A percentile compares a stretch with the other conserved stretches of the same genome.
Evolutionary conservation across 2,888 invertebrate species (phyloP).

Genomic region (Dynastes maya): DNA sequence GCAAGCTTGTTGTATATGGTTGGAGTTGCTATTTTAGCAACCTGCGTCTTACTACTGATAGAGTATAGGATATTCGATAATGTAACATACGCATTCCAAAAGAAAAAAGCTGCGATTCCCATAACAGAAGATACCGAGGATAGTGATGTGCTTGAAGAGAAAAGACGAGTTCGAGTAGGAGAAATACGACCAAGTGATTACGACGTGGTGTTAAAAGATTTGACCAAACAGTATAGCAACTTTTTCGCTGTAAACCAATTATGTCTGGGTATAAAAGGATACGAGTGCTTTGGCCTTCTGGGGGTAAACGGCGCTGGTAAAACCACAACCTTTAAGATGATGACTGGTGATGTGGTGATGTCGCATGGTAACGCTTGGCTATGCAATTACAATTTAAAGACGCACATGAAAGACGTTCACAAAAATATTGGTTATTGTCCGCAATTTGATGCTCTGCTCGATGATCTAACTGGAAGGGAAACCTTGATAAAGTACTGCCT

Average conservation of each 20-base stretch:
- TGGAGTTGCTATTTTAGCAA: constrained; percentile 74
- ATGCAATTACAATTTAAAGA: constrained; percentile 66
- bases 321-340: constrained; percentile 91
- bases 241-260: constrained; percentile 85
- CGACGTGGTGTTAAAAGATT: constrained; percentile 76
- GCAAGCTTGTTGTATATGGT: constrained; percentile 78
- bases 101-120: constrained; percentile 15
- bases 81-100: constrained; percentile 66
- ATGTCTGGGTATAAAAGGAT: constrained; percentile 73
- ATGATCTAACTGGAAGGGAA: constrained; percentile 73
- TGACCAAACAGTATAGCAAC: constrained; percentile 82
- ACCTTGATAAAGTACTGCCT: constrained; percentile 72
- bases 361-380: constrained; percentile 82
- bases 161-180: constrained; percentile 68
- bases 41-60: constrained; percentile 76
- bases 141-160: constrained; percentile 76
- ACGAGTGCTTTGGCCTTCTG: constrained; percentile 86
- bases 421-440: constrained; percentile 75
- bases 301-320: constrained; percentile 91
- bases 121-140: constrained; percentile 64
- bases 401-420: constrained; percentile 75
- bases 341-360: constrained; percentile 86
- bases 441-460: constrained; percentile 74
- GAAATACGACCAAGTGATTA: constrained; percentile 67
- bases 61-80: constrained; percentile 76